Evolutionary conservation across 2,888 invertebrate species (phyloP).

Genomic region (Cerastoderma edule): DNA sequence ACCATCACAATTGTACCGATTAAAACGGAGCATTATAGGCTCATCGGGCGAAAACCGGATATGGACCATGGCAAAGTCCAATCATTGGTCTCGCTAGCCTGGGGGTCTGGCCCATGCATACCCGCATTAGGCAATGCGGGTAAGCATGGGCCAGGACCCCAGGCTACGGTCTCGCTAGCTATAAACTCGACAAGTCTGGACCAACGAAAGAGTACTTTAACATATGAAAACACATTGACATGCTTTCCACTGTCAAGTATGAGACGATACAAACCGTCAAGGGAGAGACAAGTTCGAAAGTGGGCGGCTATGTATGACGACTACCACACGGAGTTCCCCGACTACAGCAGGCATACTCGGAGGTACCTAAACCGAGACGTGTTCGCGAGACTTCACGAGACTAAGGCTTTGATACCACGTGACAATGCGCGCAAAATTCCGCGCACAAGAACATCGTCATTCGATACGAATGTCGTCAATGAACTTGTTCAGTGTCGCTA

Average conservation of each 20-base stretch:
- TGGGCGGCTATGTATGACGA: not conserved
- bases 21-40: too few relatives aligned
- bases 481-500: slow-evolving; percentile 8
- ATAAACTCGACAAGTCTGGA: too few relatives aligned
- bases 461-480: not conserved
- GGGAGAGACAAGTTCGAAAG: not conserved
- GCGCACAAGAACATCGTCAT: not conserved
- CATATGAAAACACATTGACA: not conserved
- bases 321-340: not conserved
- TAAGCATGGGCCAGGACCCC: too few relatives aligned
- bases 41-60: too few relatives aligned
- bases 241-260: slow-evolving; percentile 12
- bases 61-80: too few relatives aligned
- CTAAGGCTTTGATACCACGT: not conserved
- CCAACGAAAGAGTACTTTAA: not conserved
- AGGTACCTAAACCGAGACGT: slow-evolving; percentile 8
- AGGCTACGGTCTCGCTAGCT: too few relatives aligned
- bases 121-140: too few relatives aligned
- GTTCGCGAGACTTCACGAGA: not conserved
- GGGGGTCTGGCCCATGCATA: too few relatives aligned
- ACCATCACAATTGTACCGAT: too few relatives aligned
- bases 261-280: not conserved
- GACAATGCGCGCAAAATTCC: not conserved
- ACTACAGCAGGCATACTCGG: too few relatives aligned
- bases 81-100: too few relatives aligned